These are phyloP conservation scores for Prietella phreatophila DNA, from an alignment of 2,113 vertebrate species.

Conservation along the genomic window DNA sequence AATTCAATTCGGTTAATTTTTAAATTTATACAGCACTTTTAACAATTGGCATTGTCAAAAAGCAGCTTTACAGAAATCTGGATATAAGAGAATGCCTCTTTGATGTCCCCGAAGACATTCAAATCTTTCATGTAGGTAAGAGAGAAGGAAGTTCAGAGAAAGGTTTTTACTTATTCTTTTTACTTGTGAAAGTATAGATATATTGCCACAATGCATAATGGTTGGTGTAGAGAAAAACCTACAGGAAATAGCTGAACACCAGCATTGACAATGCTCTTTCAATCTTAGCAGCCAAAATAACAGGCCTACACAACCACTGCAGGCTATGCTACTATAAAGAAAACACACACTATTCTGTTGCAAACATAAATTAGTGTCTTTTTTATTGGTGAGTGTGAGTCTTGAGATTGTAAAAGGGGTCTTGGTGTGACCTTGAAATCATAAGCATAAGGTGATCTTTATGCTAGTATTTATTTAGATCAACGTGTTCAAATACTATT, in stretches of 20 bases:
- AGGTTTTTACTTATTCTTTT: background rate
- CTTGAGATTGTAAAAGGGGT: too few species aligned
- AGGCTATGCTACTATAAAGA: slow-evolving; percentile 7
- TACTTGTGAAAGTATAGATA: background rate
- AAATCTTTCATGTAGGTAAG: background rate
- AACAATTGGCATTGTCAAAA: background rate
- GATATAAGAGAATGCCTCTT: background rate
- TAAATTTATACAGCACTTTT: too few species aligned
- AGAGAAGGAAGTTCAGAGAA: background rate
- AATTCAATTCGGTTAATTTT: background rate
- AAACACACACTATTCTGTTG: background rate
- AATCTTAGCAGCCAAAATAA: slow-evolving; percentile 16
- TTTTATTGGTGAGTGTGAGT: background rate
- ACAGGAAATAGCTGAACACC: background rate
- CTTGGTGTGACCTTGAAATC: background rate
- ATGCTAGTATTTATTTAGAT: background rate
- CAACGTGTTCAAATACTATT: background rate
- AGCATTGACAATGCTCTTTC: slow-evolving; percentile 27
- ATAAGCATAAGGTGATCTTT: background rate
- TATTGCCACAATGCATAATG: background rate
- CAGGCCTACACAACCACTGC: background rate
- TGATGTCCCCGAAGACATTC: background rate
- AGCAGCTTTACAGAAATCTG: background rate
- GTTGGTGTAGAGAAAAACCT: background rate
- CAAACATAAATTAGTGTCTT: background rate